phyloP scores from a whole-genome alignment of 2,888 invertebrate genomes.

The Cerastoderma edule region DNA sequence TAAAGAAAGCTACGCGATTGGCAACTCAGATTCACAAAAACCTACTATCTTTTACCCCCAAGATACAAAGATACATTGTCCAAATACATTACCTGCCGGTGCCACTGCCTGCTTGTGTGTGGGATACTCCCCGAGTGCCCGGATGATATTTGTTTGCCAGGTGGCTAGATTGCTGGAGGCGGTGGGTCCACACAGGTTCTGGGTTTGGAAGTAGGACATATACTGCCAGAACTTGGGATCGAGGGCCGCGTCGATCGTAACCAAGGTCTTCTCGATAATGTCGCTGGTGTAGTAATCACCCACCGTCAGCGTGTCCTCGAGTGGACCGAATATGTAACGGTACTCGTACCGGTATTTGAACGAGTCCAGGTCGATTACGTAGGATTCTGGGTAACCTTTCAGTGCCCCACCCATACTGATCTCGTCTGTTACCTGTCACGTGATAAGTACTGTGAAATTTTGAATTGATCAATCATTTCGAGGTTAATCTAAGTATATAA shows the following conservation, averaged over 20 bases:
- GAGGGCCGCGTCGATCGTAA: constrained; percentile 53
- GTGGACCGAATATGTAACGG: constrained; percentile 50
- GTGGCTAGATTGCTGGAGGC: constrained; percentile 26
- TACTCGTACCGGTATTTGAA: constrained; percentile 59
- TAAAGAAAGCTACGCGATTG: too few species aligned
- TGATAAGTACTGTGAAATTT: too few species aligned
- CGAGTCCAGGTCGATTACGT: constrained; percentile 51
- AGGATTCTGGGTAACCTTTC: constrained; percentile 48
- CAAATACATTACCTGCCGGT: constrained; percentile 36
- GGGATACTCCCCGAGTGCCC: constrained; percentile 47
- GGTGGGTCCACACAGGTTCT: constrained; percentile 43
- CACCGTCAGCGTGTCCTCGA: constrained; percentile 45
- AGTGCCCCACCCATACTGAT: constrained; percentile 51
- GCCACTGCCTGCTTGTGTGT: constrained; percentile 37
- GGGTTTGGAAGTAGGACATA: constrained; percentile 33
- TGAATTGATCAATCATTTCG: too few species aligned
- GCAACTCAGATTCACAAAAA: too few species aligned
- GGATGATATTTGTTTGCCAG: constrained; percentile 49
- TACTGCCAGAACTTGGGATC: constrained; percentile 54
- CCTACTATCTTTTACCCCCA: too few species aligned
- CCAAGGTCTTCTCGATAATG: constrained; percentile 51
- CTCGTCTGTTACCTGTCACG: constrained; percentile 57
- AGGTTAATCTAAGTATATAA: too few species aligned
- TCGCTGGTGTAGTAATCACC: constrained; percentile 56
- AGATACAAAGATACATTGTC: too few species aligned